These are phyloP conservation scores for Drosophila lutescens DNA, from an alignment of 2,888 invertebrate species.

Conservation along the genomic window DNA sequence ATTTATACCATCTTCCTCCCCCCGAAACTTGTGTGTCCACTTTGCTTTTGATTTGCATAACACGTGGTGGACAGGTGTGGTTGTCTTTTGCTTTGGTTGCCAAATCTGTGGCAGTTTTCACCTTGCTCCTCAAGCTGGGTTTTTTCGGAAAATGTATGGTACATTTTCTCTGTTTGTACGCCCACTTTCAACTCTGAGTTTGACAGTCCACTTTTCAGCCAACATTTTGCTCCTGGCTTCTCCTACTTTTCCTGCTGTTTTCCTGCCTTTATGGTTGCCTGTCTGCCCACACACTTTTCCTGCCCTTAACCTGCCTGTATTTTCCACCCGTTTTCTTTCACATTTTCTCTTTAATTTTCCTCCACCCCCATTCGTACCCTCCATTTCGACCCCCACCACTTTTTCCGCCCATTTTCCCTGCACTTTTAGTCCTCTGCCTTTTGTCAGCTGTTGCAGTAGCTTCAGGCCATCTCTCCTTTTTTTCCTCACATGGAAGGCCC, in stretches of 20 bases:
- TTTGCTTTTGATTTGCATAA: not conserved
- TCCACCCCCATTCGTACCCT: no score
- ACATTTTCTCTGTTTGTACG: not conserved
- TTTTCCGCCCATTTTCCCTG: conserved; percentile 1
- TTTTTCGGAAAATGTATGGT: not conserved
- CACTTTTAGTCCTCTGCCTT: not conserved
- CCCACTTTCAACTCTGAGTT: not conserved
- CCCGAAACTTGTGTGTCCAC: not conserved
- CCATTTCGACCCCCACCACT: no score
- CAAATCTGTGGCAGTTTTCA: not conserved
- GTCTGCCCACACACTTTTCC: conserved; percentile 17
- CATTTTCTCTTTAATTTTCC: not conserved
- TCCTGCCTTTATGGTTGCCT: not conserved
- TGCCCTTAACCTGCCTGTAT: not conserved
- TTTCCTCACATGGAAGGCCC: not conserved
- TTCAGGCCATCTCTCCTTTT: conserved; percentile 4
- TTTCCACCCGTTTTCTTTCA: not conserved
- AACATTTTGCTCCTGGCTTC: not conserved
- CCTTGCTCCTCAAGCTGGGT: not conserved
- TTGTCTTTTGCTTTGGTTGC: not conserved
- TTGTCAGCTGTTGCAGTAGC: conserved; percentile 30
- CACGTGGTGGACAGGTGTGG: not conserved
- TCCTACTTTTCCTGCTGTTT: not conserved
- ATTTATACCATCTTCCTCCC: not conserved
- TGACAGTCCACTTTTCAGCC: not conserved